These are phyloP conservation scores for Emydura subglobosa DNA, from an alignment of 2,113 vertebrate species.

Conservation along the genomic window DNA sequence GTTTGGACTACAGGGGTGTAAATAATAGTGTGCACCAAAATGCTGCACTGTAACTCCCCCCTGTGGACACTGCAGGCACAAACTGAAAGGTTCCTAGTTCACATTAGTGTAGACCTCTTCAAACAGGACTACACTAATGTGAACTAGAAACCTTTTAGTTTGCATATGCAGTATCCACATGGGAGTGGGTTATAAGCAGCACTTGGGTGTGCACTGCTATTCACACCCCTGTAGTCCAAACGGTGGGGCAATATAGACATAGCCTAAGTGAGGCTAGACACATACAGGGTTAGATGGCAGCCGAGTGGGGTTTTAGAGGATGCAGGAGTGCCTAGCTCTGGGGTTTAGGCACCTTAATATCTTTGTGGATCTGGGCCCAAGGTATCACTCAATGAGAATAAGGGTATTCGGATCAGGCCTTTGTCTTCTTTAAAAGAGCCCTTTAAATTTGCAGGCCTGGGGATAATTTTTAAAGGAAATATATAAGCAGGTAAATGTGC, in stretches of 20 bases:
- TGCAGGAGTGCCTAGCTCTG: neutral
- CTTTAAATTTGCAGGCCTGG: neutral
- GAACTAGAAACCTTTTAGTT: neutral
- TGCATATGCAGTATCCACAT: neutral
- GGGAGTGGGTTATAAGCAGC: neutral
- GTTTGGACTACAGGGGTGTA: neutral
- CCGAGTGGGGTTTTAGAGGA: neutral
- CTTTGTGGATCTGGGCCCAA: neutral
- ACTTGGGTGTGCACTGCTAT: neutral
- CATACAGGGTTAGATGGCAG: neutral
- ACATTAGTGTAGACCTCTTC: neutral
- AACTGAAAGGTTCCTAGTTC: neutral
- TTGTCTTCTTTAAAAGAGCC: neutral
- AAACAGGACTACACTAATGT: neutral
- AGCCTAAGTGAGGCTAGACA: neutral
- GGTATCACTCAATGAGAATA: fast-evolving
- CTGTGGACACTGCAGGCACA: neutral
- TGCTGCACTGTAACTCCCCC: neutral
- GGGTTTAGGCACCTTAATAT: neutral
- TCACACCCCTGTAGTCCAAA: neutral
- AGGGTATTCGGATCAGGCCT: neutral
- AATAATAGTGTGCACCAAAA: neutral
- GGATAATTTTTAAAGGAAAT: neutral
- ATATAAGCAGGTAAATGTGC: neutral
- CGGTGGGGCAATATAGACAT: neutral